Evolutionary conservation across 2,888 invertebrate species (phyloP).

Genomic region (Nineta flava): DNA sequence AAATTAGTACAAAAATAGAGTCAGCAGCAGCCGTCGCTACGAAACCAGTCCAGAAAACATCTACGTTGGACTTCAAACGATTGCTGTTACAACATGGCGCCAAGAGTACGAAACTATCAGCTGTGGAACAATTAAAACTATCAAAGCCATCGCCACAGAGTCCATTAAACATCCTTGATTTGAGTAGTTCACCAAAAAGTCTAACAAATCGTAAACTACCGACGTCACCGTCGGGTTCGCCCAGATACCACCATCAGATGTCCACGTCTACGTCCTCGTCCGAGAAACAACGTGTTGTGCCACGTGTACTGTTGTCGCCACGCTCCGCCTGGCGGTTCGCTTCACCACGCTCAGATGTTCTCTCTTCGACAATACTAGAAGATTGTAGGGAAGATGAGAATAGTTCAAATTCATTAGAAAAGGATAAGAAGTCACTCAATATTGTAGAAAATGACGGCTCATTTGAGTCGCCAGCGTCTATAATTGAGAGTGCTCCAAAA

Average conservation of each 20-base stretch:
- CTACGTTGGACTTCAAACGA: conserved; percentile 70
- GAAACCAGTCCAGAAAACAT: conserved; percentile 45
- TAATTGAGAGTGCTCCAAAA: neutral
- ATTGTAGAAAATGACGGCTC: neutral
- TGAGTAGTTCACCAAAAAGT: conserved; percentile 55
- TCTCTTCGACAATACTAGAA: conserved; percentile 75
- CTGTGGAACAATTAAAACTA: conserved; percentile 62
- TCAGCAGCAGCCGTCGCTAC: conserved; percentile 44
- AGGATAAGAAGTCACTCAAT: conserved; percentile 13
- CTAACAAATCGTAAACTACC: conserved; percentile 44
- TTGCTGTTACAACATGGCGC: conserved; percentile 52
- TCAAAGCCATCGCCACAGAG: conserved; percentile 36
- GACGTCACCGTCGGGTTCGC: conserved; percentile 36
- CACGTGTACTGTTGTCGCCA: conserved; percentile 46
- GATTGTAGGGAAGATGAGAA: conserved; percentile 68
- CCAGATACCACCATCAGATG: conserved; percentile 16
- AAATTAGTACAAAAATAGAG: conserved; percentile 23
- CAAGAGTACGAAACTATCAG: conserved; percentile 48
- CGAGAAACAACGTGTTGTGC: conserved; percentile 20
- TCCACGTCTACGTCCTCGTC: conserved; percentile 34
- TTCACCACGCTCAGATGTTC: conserved; percentile 62
- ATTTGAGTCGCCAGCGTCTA: no score
- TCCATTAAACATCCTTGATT: conserved; percentile 44
- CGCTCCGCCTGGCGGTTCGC: conserved; percentile 58
- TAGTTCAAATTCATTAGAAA: conserved; percentile 42